These are phyloP conservation scores for Chaunax sp. DNA, from an alignment of 2,797 vertebrate genomes.

Conservation along the genomic window DNA sequence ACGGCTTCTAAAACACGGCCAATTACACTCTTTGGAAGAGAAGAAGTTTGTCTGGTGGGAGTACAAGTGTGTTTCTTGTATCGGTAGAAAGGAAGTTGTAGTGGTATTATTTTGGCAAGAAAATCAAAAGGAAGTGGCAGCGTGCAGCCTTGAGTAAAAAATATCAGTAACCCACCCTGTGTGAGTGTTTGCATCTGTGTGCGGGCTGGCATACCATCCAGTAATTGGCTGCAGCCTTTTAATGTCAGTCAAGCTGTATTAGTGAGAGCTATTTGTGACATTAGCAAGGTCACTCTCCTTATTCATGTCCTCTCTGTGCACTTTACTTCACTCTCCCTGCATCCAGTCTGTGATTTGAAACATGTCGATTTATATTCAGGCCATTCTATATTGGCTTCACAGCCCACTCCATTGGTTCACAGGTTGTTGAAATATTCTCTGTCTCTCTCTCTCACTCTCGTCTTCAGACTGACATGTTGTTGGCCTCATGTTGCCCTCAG, in stretches of 20 bases:
- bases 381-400: neutral
- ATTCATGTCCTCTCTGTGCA: constrained; percentile 40
- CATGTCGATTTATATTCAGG: constrained; percentile 23
- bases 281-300: constrained; percentile 35
- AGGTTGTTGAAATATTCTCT: constrained; percentile 48
- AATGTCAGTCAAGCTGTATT: constrained; percentile 68
- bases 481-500: constrained; percentile 28
- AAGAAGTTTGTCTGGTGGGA: neutral
- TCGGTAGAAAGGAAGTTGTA: constrained; percentile 5
- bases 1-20: constrained; percentile 25
- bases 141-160: constrained; percentile 5
- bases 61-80: constrained; percentile 1
- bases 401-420: constrained; percentile 1
- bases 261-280: constrained; percentile 49
- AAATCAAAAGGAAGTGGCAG: constrained; percentile 13
- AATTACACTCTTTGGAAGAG: constrained; percentile 17
- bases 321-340: constrained; percentile 17
- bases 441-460: constrained; percentile 24
- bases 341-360: constrained; percentile 34
- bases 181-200: constrained; percentile 41
- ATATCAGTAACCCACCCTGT: neutral
- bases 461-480: constrained; percentile 41
- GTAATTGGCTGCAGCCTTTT: constrained; percentile 63
- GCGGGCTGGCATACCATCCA: constrained; percentile 54
- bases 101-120: neutral